Conservation (phyloP, 2,113 vertebrate species). For the Capricornis sumatraensis region DNA sequence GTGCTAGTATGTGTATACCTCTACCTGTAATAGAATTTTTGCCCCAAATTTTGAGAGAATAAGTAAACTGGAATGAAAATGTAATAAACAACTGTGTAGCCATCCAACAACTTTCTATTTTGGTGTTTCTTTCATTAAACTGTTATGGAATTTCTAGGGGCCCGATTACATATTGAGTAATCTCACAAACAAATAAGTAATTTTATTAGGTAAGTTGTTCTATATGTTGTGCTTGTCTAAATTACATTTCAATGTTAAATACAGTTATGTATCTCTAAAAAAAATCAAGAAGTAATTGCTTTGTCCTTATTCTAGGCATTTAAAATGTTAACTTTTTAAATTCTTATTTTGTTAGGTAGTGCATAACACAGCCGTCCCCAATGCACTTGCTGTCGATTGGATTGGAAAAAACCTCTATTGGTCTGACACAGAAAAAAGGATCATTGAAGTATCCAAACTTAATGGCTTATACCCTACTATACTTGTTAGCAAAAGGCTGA, state of each 20-base stretch:
- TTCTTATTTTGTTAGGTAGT: conserved; percentile 86
- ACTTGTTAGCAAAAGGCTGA: conserved; percentile 90
- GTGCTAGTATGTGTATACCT: neutral
- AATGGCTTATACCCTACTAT: conserved; percentile 94
- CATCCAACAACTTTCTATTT: neutral
- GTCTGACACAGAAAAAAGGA: conserved; percentile 95
- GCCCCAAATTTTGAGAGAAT: neutral
- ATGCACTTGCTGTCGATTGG: conserved; percentile 96
- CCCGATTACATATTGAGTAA: neutral
- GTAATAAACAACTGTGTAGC: neutral
- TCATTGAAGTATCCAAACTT: conserved; percentile 97
- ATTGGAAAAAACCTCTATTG: conserved; percentile 99
- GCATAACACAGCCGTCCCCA: conserved; percentile 94
- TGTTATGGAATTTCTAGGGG: neutral
- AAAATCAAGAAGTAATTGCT: neutral
- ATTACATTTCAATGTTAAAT: conserved; percentile 15
- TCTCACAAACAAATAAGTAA: neutral
- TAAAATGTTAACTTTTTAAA: conserved; percentile 37
- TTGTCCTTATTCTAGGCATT: neutral
- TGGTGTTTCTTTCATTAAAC: neutral
- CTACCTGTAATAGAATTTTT: neutral
- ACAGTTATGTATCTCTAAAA: neutral
- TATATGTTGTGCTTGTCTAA: conserved; percentile 5
- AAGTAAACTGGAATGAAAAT: neutral
- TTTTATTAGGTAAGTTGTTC: neutral